phyloP scores from a whole-genome alignment of 2,797 vertebrate species.

The Acanthopagrus latus region DNA sequence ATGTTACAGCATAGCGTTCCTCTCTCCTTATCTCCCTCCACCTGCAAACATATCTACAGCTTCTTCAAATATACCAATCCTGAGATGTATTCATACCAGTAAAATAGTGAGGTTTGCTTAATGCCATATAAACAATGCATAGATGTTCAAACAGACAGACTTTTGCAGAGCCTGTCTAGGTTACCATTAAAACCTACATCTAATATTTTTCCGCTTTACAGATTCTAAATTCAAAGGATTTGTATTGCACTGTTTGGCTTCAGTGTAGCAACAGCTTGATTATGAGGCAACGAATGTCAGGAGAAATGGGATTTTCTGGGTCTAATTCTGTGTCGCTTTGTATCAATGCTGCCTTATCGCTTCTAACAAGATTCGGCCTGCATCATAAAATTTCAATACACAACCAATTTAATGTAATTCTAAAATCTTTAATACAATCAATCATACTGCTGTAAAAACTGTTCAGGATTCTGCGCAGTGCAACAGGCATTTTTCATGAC shows the following conservation, averaged over 20 bases:
- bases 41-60: not conserved
- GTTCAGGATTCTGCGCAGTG: constrained; percentile 37
- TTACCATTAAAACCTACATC: constrained; percentile 23
- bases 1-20: constrained; percentile 3
- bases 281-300: constrained; percentile 48
- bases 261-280: constrained; percentile 39
- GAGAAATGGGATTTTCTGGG: constrained; percentile 65
- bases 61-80: not conserved
- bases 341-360: constrained; percentile 45
- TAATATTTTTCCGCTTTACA: constrained; percentile 22
- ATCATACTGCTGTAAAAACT: constrained; percentile 20
- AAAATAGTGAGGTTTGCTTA: not conserved
- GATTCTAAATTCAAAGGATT: constrained; percentile 20
- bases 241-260: constrained; percentile 20
- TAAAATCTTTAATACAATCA: constrained; percentile 41
- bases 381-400: constrained; percentile 44
- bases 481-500: constrained; percentile 40
- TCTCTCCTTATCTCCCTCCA: not conserved
- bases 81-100: not conserved
- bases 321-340: constrained; percentile 46
- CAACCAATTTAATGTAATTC: constrained; percentile 40
- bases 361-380: constrained; percentile 49
- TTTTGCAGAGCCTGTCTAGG: not conserved
- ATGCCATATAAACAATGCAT: constrained; percentile 1
- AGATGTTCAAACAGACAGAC: constrained; percentile 5